A percentile compares a stretch with the other conserved stretches of the same genome.
Evolutionary conservation across 2,888 invertebrate species (phyloP).

Genomic region (Cheilosia scutellata): DNA sequence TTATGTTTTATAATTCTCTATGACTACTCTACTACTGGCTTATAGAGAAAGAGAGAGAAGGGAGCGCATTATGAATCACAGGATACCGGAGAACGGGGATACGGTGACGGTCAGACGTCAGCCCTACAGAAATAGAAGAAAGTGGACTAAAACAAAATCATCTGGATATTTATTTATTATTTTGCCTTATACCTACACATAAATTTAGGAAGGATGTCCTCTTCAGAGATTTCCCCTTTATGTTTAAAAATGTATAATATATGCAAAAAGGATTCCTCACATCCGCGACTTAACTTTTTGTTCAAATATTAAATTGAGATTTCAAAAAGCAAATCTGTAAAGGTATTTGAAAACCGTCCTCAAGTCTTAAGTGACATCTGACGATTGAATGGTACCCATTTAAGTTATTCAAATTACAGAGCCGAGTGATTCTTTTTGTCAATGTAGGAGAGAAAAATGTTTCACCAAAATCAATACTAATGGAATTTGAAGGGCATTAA

Average conservation of each 20-base stretch:
- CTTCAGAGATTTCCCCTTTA: not conserved
- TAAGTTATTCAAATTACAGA: slow-evolving; percentile 13
- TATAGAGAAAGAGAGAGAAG: slow-evolving; percentile 38
- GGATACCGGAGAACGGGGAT: slow-evolving; percentile 5
- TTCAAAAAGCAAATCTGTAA: not conserved
- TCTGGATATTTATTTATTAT: slow-evolving; percentile 23
- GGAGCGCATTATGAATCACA: slow-evolving; percentile 53
- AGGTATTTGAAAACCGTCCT: not conserved
- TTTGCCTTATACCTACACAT: not conserved
- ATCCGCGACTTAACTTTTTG: not conserved
- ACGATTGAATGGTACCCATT: not conserved
- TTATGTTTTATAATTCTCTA: slow-evolving; percentile 50
- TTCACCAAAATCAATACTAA: slow-evolving; percentile 53
- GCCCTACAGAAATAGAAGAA: not conserved
- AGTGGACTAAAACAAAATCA: slow-evolving; percentile 30
- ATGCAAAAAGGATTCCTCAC: not conserved
- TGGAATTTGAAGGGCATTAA: slow-evolving; percentile 59
- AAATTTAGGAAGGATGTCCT: not conserved
- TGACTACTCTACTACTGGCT: slow-evolving; percentile 30
- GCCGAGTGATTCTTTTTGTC: not conserved
- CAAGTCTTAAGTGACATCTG: slow-evolving; percentile 26
- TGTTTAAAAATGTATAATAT: not conserved
- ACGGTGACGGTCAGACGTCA: not conserved
- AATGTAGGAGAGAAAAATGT: slow-evolving; percentile 6
- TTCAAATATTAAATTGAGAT: slow-evolving; percentile 5